Conservation (phyloP, 2,113 vertebrate genomes). For the Sinocyclocheilus anophthalmus region DNA sequence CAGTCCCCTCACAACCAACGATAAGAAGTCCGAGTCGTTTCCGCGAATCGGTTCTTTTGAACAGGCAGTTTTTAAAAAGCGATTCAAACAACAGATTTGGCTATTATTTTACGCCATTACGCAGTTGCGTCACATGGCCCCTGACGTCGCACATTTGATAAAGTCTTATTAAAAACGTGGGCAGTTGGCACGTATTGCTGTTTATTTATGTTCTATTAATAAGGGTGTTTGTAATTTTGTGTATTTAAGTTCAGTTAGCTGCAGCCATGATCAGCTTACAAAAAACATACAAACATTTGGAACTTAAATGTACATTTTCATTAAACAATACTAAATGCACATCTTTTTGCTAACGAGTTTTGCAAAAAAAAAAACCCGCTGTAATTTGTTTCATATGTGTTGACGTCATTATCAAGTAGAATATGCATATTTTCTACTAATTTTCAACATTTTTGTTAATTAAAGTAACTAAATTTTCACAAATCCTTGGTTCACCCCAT, state of each 20-base stretch:
- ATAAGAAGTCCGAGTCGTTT: background rate
- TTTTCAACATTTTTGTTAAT: background rate
- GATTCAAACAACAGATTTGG: background rate
- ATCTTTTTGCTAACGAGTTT: background rate
- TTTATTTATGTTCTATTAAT: background rate
- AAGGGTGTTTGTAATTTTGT: background rate
- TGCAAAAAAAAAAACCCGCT: background rate
- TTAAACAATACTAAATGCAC: background rate
- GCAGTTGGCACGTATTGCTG: background rate
- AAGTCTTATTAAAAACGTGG: background rate
- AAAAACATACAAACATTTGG: background rate
- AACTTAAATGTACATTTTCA: background rate
- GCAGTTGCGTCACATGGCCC: background rate
- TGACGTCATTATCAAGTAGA: too few relatives aligned
- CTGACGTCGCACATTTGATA: background rate
- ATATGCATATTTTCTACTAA: too few relatives aligned
- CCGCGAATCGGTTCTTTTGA: conserved; percentile 15
- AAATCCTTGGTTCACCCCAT: too few relatives aligned
- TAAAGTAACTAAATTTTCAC: too few relatives aligned
- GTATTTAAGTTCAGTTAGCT: background rate
- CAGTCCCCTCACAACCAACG: background rate
- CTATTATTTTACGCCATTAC: background rate
- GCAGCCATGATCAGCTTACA: background rate
- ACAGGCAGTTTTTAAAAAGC: background rate
- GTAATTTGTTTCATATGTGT: too few relatives aligned